These are phyloP conservation scores for Microdon myrmicae DNA, from an alignment of 2,888 invertebrate genomes.

Conservation along the genomic window DNA sequence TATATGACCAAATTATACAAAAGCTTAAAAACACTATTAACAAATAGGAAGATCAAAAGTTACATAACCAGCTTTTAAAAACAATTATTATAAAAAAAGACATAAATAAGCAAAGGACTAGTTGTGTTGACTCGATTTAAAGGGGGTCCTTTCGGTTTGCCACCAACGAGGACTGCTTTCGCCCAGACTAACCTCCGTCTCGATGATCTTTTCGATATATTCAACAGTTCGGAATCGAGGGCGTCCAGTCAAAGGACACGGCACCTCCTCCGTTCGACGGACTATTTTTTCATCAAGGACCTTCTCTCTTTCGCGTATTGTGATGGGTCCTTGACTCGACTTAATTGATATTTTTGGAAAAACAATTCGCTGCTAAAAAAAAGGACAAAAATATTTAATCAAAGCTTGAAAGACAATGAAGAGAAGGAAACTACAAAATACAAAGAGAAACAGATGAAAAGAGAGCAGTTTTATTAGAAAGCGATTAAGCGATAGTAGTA, in stretches of 20 bases:
- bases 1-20: too few species aligned
- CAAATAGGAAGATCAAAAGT: too few species aligned
- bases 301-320: constrained; percentile 89
- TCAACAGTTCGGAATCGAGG: constrained; percentile 89
- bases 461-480: too few species aligned
- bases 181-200: constrained; percentile 84
- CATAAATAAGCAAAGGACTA: too few species aligned
- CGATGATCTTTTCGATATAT: constrained; percentile 94
- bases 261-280: constrained; percentile 85
- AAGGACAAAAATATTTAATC: constrained; percentile 39
- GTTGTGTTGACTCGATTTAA: too few species aligned
- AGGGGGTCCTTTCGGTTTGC: constrained; percentile 5
- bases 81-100: too few species aligned
- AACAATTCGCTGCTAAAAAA: constrained; percentile 67
- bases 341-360: constrained; percentile 88
- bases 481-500: too few species aligned
- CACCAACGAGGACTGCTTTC: constrained; percentile 15
- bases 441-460: constrained; percentile 12
- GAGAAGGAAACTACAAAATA: constrained; percentile 28
- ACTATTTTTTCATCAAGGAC: constrained; percentile 89
- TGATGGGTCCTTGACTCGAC: constrained; percentile 83
- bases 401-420: constrained; percentile 28
- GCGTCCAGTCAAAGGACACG: constrained; percentile 86
- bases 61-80: too few species aligned
- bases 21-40: too few species aligned